Evolutionary conservation across 1,140 invertebrate genomes (phyloP).

Genomic region (Polypedilum pembai): DNA sequence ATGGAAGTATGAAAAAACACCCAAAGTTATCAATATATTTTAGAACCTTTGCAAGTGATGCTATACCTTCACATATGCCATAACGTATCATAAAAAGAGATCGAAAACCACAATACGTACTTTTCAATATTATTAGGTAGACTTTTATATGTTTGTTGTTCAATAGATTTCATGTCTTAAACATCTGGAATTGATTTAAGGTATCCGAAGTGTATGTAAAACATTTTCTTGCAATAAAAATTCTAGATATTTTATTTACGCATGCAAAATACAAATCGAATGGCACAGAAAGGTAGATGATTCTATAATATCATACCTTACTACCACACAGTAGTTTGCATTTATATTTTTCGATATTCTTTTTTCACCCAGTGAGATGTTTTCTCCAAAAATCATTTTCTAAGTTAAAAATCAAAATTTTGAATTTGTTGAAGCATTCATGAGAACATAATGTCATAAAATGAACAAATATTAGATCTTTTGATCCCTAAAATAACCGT

Average conservation of each 20-base stretch:
- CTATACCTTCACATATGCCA: slow-evolving; percentile 6
- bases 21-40: slow-evolving; percentile 26
- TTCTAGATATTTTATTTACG: slow-evolving; percentile 21
- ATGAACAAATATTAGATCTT: background rate
- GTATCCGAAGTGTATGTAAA: background rate
- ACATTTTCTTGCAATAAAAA: slow-evolving; percentile 21
- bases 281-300: background rate
- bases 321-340: no score
- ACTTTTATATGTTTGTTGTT: slow-evolving; percentile 17
- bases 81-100: background rate
- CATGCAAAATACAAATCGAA: slow-evolving; percentile 4
- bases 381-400: background rate
- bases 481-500: no score
- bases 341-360: no score
- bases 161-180: slow-evolving; percentile 26
- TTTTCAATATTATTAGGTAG: slow-evolving; percentile 22
- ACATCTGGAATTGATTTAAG: slow-evolving; percentile 24
- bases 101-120: slow-evolving; percentile 22
- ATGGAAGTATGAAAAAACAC: background rate
- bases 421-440: background rate
- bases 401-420: background rate
- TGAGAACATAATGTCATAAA: background rate
- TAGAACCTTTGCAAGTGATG: slow-evolving; percentile 20
- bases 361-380: background rate
- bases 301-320: background rate